Base-by-base conservation (phyloP, 2,888 invertebrate species). In the Xiphydria camelus region DNA sequence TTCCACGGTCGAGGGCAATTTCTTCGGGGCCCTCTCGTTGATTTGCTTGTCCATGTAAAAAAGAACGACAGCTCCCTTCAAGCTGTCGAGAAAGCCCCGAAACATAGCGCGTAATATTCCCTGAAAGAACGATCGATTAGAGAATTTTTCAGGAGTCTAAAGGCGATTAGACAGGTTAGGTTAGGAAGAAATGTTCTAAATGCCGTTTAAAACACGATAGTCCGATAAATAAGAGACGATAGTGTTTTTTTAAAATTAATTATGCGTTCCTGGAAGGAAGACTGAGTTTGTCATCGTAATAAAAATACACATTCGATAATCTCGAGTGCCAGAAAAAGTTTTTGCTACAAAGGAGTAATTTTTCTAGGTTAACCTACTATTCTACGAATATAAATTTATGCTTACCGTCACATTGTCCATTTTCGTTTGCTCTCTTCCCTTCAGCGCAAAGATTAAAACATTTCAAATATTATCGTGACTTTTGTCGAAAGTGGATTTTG, bases 11-110 rank as follows among this genome's bases (percentile, higher is more conserved):
- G 79, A 76, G 35, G 85, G 81, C 33, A 82, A 79, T 58, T 81
- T 81, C 62, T 81, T 76, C 33, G 81, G 62, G 12, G 80, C 78
- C 47, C 82, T 79, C 63, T 87, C 82, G 66, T 87, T 86, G 47
- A 89, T 86, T 78, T 87, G 87, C 69, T 85, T 87, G 76, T 91
- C 91, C 75, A 91, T 81, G 72, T 86, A 86, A 68, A 89, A 84
- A 55, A 91, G 80, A 43, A 88, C 83, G 12, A 85, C 79, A 62
- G 87, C 85, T 53, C 92, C 92, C 64, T 84, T 84, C 54, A 91
- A 80, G 73, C 91, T 91, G 75, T 92, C 91, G 67, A 84, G 80
- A 51, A 89, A 78, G 4, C 92, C 92, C 72, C 83, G 83, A 59
- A 84, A 79, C 60, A 87, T 76, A 45, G 87, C 85, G 64, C 80